Conservation (phyloP, 2,888 invertebrate genomes). For the Rhagophthalmus giganteus region DNA sequence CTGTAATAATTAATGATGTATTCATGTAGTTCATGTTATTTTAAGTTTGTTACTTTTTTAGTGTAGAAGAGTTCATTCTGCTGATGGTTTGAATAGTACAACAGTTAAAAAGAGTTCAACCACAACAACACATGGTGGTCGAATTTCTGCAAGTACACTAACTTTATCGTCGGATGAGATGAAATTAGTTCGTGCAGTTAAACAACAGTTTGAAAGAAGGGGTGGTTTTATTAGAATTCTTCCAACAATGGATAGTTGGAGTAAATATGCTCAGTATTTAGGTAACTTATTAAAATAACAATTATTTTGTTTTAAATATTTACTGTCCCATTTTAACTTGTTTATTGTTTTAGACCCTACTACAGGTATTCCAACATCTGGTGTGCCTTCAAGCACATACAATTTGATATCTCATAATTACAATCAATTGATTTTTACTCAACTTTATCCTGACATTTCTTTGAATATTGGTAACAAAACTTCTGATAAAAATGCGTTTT, state of each 20-base stretch:
- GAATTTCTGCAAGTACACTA: constrained; percentile 45
- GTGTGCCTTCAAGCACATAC: constrained; percentile 62
- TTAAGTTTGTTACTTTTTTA: too few species aligned
- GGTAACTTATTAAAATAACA: constrained; percentile 54
- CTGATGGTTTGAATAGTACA: constrained; percentile 63
- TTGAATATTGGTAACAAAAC: constrained; percentile 24
- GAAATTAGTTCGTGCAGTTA: constrained; percentile 72
- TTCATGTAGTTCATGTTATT: too few species aligned
- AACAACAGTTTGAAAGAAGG: constrained; percentile 77
- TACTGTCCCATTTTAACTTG: too few species aligned
- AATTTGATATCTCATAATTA: constrained; percentile 70
- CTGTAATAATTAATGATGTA: too few species aligned
- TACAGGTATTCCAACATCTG: constrained; percentile 74
- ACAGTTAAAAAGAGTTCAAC: constrained; percentile 49
- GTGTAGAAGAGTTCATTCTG: constrained; percentile 73
- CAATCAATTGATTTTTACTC: constrained; percentile 75
- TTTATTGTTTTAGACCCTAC: constrained; percentile 62
- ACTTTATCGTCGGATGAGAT: constrained; percentile 75
- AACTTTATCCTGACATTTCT: constrained; percentile 68
- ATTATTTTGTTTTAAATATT: neutral
- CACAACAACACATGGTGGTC: constrained; percentile 46
- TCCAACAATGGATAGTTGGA: constrained; percentile 87
- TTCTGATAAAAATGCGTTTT: constrained; percentile 29
- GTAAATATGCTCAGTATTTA: constrained; percentile 76
- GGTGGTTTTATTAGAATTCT: constrained; percentile 91